Evolutionary conservation across 2,888 invertebrate species (phyloP).

Genomic region (Clitarchus hookeri): DNA sequence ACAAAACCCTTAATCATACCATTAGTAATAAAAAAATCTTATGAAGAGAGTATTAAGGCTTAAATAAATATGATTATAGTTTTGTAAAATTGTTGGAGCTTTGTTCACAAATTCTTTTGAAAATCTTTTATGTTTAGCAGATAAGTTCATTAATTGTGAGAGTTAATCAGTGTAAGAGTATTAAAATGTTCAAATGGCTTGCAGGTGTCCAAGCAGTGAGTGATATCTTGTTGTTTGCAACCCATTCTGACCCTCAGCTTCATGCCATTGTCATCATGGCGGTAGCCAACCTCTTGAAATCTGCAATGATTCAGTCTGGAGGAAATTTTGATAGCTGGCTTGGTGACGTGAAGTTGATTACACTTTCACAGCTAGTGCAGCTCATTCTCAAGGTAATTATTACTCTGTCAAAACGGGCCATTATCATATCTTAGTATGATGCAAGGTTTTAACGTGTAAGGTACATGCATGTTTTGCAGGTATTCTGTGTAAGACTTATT

Average conservation of each 20-base stretch:
- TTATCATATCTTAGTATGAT: too few relatives aligned
- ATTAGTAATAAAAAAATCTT: too few relatives aligned
- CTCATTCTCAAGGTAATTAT: constrained; percentile 39
- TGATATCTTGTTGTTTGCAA: constrained; percentile 71
- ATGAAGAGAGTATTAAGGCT: too few relatives aligned
- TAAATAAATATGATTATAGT: too few relatives aligned
- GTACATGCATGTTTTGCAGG: too few relatives aligned
- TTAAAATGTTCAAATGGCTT: neutral
- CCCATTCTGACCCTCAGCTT: constrained; percentile 81
- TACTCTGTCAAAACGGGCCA: neutral
- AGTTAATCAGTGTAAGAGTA: neutral
- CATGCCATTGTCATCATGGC: constrained; percentile 72
- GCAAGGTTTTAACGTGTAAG: too few relatives aligned
- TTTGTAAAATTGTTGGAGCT: neutral
- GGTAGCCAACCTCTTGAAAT: constrained; percentile 68
- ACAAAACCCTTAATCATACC: too few relatives aligned
- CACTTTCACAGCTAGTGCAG: constrained; percentile 32
- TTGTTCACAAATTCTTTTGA: neutral
- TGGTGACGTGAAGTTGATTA: constrained; percentile 24
- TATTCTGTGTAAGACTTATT: too few relatives aligned
- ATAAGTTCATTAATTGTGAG: neutral
- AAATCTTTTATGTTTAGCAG: too few relatives aligned
- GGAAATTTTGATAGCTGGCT: constrained; percentile 55
- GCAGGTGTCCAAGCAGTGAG: constrained; percentile 54
- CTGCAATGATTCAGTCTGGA: constrained; percentile 62